Evolutionary conservation across 2,888 invertebrate genomes (phyloP).

Genomic region (Subacronicta megacephala): DNA sequence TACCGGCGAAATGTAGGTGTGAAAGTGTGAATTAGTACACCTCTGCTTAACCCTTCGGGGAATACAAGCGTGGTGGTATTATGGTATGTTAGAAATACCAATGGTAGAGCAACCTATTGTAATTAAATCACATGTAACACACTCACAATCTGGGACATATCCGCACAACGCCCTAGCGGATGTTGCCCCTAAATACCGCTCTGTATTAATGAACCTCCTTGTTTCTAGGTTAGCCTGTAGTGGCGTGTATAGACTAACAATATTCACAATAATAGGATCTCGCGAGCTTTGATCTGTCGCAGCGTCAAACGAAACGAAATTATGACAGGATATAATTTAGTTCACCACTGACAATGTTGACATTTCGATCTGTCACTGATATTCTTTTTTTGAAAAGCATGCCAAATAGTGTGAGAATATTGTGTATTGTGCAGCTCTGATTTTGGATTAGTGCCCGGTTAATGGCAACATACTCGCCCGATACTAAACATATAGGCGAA

Average conservation of each 20-base stretch:
- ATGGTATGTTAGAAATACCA: background rate
- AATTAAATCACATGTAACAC: conserved; percentile 25
- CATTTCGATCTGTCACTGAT: conserved; percentile 40
- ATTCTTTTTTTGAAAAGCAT: conserved; percentile 31
- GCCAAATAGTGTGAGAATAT: conserved; percentile 13
- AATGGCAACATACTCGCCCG: no score
- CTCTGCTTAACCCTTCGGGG: no score
- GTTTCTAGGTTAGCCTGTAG: conserved; percentile 44
- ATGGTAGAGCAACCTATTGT: conserved; percentile 9
- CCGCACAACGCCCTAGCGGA: conserved; percentile 25
- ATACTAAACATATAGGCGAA: no score
- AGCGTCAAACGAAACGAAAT: conserved; percentile 51
- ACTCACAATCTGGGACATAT: conserved; percentile 32
- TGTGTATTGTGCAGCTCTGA: conserved; percentile 17
- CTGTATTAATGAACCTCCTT: conserved; percentile 51
- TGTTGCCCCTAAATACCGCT: conserved; percentile 38
- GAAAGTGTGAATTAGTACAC: no score
- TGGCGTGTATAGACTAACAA: conserved; percentile 38
- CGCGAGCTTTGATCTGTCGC: conserved; percentile 47
- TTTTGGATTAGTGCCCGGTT: no score
- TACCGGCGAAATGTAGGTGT: no score
- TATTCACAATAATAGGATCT: conserved; percentile 50
- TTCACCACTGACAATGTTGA: conserved; percentile 44
- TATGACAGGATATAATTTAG: conserved; percentile 59
- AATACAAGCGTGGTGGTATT: no score